phyloP scores from a whole-genome alignment of 2,888 invertebrate species.

The Apamea crenata region DNA sequence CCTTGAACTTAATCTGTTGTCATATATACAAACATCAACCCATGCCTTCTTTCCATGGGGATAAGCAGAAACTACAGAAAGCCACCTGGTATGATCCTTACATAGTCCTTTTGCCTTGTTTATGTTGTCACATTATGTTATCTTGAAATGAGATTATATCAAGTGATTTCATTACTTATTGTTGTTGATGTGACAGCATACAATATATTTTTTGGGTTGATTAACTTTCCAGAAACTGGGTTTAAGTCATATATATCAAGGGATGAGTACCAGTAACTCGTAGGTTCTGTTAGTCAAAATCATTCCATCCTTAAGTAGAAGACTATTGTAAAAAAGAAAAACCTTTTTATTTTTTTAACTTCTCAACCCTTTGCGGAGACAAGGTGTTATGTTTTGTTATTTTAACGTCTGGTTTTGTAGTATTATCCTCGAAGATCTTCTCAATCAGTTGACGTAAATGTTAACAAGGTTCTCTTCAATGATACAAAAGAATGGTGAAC shows the following conservation, averaged over 20 bases:
- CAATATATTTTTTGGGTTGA: not conserved
- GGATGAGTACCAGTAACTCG: not conserved
- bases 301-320: not conserved
- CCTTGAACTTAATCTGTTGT: not conserved
- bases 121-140: no score
- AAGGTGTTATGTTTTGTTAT: not conserved
- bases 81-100: no score
- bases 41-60: no score
- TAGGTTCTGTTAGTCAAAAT: not conserved
- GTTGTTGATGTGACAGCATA: not conserved
- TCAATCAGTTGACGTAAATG: not conserved
- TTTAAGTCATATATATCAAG: not conserved
- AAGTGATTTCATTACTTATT: no score
- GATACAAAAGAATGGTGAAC: slow-evolving; percentile 20
- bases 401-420: not conserved
- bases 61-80: no score
- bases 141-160: no score
- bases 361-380: no score
- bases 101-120: no score
- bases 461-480: slow-evolving; percentile 10
- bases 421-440: not conserved
- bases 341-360: no score
- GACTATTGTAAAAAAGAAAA: not conserved
- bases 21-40: no score
- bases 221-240: not conserved